Conservation (phyloP, 2,797 vertebrate genomes). For the Chelidonichthys spinosus region DNA sequence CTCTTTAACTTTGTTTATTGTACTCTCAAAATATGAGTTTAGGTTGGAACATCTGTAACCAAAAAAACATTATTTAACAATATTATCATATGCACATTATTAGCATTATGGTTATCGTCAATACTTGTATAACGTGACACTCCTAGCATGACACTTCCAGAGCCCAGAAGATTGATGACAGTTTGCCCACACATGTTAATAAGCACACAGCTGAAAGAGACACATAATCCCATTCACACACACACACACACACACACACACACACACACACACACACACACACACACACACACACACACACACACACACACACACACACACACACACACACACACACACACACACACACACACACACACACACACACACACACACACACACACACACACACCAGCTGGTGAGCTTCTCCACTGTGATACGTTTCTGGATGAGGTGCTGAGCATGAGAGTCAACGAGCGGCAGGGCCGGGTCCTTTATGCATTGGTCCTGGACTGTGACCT, state of each 20-base stretch:
- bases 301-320: neutral
- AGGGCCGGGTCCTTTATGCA: conserved; percentile 56
- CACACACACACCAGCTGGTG: conserved; percentile 74
- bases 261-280: neutral
- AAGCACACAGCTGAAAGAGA: neutral
- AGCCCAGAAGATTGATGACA: neutral
- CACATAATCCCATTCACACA: neutral
- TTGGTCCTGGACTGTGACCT: conserved; percentile 52
- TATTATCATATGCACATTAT: neutral
- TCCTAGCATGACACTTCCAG: neutral
- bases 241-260: neutral
- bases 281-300: neutral
- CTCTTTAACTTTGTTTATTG: neutral
- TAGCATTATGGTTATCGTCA: neutral
- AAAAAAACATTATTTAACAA: neutral
- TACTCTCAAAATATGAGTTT: neutral
- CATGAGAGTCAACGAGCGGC: conserved; percentile 79
- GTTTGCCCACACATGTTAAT: neutral
- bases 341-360: neutral
- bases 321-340: neutral
- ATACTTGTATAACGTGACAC: neutral
- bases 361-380: neutral
- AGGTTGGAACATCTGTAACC: no score
- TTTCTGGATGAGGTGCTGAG: conserved; percentile 83
- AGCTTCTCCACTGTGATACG: conserved; percentile 84